Evolutionary conservation across 2,797 vertebrate genomes (phyloP).

Genomic region (Crocodylus rhombifer): DNA sequence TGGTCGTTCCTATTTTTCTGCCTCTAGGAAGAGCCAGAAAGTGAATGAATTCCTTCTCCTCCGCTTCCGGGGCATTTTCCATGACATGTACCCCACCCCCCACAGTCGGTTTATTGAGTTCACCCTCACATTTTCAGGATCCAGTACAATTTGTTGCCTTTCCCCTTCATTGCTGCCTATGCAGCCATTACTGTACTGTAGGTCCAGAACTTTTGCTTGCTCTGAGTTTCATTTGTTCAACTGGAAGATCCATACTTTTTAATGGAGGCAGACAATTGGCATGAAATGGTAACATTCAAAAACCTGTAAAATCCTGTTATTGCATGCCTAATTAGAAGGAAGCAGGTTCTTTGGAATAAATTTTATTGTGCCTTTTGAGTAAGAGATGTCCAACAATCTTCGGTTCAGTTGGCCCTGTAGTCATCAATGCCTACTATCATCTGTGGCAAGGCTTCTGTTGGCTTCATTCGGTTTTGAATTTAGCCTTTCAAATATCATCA

Average conservation of each 20-base stretch:
- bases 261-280: neutral
- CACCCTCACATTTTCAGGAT: neutral
- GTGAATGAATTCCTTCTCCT: neutral
- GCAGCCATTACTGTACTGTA: neutral
- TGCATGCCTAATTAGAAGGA: neutral
- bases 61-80: neutral
- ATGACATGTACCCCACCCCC: neutral
- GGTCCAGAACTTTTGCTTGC: neutral
- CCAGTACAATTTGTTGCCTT: neutral
- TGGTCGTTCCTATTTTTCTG: neutral
- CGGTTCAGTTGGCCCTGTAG: fast-evolving
- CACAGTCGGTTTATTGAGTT: neutral
- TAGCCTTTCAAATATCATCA: neutral
- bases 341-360: neutral
- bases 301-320: neutral
- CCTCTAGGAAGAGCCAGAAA: neutral
- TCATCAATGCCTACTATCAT: neutral
- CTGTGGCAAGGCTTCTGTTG: neutral
- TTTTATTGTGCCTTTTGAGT: neutral
- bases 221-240: neutral
- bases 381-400: neutral
- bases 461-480: neutral
- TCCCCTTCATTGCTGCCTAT: neutral
- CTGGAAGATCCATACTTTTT: neutral
- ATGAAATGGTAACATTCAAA: neutral